phyloP scores from a whole-genome alignment of 2,888 invertebrate genomes.

The Parelbella ahira region DNA sequence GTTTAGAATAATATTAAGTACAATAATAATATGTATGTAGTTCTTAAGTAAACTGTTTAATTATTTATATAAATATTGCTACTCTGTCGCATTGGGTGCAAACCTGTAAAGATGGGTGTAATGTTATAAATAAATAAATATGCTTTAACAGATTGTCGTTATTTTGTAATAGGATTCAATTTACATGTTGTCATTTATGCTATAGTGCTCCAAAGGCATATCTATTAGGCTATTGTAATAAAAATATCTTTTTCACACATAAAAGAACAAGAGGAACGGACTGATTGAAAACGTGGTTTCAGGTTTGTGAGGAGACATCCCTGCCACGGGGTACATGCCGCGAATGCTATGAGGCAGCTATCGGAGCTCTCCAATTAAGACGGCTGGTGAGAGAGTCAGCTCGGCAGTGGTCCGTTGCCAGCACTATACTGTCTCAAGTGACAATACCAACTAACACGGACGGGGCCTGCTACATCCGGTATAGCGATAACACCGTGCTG shows the following conservation, averaged over 20 bases:
- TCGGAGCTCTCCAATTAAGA: slow-evolving; percentile 47
- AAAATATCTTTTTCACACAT: too few species aligned
- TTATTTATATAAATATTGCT: too few species aligned
- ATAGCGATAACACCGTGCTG: slow-evolving; percentile 32
- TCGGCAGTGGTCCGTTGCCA: slow-evolving; percentile 45
- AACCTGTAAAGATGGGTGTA: not conserved
- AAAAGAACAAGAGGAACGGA: slow-evolving; percentile 41
- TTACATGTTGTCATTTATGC: too few species aligned
- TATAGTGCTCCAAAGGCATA: too few species aligned
- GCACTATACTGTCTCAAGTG: slow-evolving; percentile 36
- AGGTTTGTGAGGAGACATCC: slow-evolving; percentile 54
- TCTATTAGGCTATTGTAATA: too few species aligned
- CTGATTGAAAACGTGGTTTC: slow-evolving; percentile 68
- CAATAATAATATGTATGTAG: too few species aligned
- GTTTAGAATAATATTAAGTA: too few species aligned
- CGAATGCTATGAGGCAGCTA: slow-evolving; percentile 46
- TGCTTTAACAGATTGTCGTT: too few species aligned
- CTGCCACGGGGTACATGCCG: slow-evolving; percentile 57
- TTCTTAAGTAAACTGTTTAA: too few species aligned
- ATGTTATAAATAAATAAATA: too few species aligned
- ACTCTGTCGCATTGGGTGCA: not conserved
- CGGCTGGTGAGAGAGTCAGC: slow-evolving; percentile 46
- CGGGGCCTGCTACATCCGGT: slow-evolving; percentile 46
- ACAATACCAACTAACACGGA: slow-evolving; percentile 37
- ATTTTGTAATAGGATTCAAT: too few species aligned